Evolutionary conservation across 2,888 invertebrate genomes (phyloP), one percentile per base, ranked within the genome.

Genomic region (Epinotia brunnichana): DNA sequence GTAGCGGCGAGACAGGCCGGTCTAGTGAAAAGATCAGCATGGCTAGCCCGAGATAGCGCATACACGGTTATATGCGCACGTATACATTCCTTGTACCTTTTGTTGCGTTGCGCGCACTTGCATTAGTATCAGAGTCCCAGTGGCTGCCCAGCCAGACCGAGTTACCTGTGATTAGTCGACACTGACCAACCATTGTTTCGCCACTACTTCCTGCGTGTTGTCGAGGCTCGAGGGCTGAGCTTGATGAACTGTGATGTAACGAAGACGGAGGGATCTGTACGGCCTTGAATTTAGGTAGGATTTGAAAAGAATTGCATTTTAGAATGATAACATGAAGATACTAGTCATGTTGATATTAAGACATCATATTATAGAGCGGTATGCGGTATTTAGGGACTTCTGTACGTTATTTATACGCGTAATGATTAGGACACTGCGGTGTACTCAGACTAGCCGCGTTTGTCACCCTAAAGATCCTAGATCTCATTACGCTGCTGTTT

Each of bases 261-360:
- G 70, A 63, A 74, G 59, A 66, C 60, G 69, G 44, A 68, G 41
- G 74, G 56, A 74, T 75, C 74, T 67, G 71, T 73, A 76, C 67
- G 71, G 74, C 74, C 74, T 75, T 76, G 74, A 70, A 71, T 71
- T 76, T 77, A 76, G 75, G 69, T 74, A 76, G 78, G 73, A 75
- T 77, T 76, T 81, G 72, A 76, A 77, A 81, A 74, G 77, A 80
- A 79, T 73, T 81, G 82, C 81, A 80, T 82, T 83, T 82, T 83
- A 79, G 73, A 77, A 61, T 51, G 82, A 83, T 81, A 83, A 84
- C 82, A 77, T 78, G 76, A 81, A 79, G 76, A 85, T 81, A 82
- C 90, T 90, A 90, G 90, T 90, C 90, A 89, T 83, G 73, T 76
- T 74, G 74, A 75, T 75, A 74, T 76, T 64, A 75, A 76, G 76